Percentiles rank a stretch among this genome's conserved stretches.
phyloP scores from a whole-genome alignment of 2,888 invertebrate genomes.

The Heliconius charithonia region DNA sequence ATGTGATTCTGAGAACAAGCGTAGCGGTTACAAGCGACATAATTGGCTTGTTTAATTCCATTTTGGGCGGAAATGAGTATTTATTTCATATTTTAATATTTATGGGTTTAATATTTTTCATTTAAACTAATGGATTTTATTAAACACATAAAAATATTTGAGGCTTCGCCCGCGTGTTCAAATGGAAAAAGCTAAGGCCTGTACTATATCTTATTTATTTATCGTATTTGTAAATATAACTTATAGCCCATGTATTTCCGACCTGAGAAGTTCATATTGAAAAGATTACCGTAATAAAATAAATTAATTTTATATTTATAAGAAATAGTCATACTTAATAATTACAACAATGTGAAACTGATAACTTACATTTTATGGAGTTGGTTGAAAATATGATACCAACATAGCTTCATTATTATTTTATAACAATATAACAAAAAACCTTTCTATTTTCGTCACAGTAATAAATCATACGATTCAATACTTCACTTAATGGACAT shows the following conservation, averaged over 20 bases:
- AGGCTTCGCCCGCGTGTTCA: no score
- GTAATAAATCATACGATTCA: constrained; percentile 39
- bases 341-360: no score
- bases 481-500: constrained; percentile 39
- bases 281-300: no score
- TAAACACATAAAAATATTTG: neutral
- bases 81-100: neutral
- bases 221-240: no score
- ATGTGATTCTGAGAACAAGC: constrained; percentile 25
- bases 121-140: neutral
- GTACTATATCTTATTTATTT: no score
- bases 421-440: neutral
- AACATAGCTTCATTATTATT: neutral
- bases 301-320: no score
- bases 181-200: no score
- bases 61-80: constrained; percentile 5
- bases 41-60: constrained; percentile 35
- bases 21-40: constrained; percentile 24
- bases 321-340: no score
- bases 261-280: no score
- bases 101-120: neutral
- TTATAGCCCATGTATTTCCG: no score
- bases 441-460: constrained; percentile 20
- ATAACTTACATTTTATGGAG: neutral
- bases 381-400: neutral